Base-by-base conservation (phyloP, 2,113 vertebrate species). In the Rhinolophus sinicus region DNA sequence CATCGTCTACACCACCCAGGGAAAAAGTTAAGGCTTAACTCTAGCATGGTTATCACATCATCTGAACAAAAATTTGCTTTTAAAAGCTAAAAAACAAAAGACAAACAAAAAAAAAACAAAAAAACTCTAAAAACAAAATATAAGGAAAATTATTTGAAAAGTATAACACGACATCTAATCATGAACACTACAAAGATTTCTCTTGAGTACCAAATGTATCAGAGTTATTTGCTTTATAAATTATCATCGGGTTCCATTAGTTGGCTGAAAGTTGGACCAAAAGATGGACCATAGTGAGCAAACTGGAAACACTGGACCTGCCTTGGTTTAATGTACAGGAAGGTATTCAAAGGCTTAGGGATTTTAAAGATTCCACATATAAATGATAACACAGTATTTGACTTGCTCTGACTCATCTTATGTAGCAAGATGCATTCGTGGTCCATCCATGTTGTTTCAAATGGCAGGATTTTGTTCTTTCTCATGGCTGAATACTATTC, bases 1-100 rank as follows among this genome's bases (percentile, higher is more conserved):
- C 15, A 70, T 96, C 33, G 93, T 90, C 24, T 90, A 28, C 1
- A 70, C 8, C 28, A 88, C 50, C 35, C 33, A 65, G 35, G 38
- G 82, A 93, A 97, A 75, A 89, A 86, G n/a, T 83, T 95, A 62
- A 89, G 33, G 38, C 52, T 82, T 73, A 82, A 92, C 8, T 84
- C 47, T 93, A 33, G 88, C 30, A 50, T 90, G 33, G 52, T 95
- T 91, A 76, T 81, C 22, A 72, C 26, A 56, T 78, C n/a, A 70
- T 77, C 50, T 90, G 64, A 97, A 90, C 93, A 96, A 97, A 88
- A 50, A 40, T 93, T 78, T 89, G 75, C 28, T 38, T 96, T 84
- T 84, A 40, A 93, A 83, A 93, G 77, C 93, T 93, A 80, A 50
- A 50, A 50, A 50, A 44, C 40, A 44, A 50, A 50, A 3, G 12